phyloP scores from a whole-genome alignment of 2,888 invertebrate species.

The Malthinus seriepunctatus region DNA sequence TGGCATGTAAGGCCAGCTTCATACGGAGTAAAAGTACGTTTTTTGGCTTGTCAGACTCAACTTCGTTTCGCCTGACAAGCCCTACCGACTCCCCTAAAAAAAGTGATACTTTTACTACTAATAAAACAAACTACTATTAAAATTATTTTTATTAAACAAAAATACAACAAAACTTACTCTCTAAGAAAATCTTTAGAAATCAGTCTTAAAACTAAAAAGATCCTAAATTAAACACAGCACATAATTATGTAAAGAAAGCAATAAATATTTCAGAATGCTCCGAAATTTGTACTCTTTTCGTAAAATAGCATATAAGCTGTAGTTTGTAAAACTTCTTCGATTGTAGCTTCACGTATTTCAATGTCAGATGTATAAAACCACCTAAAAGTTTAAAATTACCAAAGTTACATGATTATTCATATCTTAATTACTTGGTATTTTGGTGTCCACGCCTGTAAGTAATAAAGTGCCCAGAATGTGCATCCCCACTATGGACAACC shows the following conservation, averaged over 20 bases:
- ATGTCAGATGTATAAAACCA: slow-evolving; percentile 91
- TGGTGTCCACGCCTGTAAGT: slow-evolving; percentile 80
- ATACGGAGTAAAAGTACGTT: no score
- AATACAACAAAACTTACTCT: no score
- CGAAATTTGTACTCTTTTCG: slow-evolving; percentile 60
- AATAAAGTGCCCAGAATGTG: slow-evolving; percentile 91
- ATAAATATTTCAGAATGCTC: slow-evolving; percentile 24
- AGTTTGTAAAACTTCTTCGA: slow-evolving; percentile 80
- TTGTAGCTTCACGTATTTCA: slow-evolving; percentile 77
- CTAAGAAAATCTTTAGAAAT: neutral
- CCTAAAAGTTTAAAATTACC: slow-evolving; percentile 53
- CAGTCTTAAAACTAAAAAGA: slow-evolving; percentile 2
- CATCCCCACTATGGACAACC: slow-evolving; percentile 88
- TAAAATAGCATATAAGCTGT: slow-evolving; percentile 94
- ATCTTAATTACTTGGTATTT: slow-evolving; percentile 49
- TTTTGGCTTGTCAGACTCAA: no score
- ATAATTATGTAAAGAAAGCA: neutral
- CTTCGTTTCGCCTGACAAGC: no score
- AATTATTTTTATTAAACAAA: no score
- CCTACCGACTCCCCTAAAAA: no score
- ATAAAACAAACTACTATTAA: no score
- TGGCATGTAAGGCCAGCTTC: no score
- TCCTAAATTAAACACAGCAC: neutral
- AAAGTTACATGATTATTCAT: neutral
- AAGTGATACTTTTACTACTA: no score